Evolutionary conservation across 2,888 invertebrate genomes (phyloP), one percentile per base, ranked within the genome.

Genomic region (Thelaira solivaga): DNA sequence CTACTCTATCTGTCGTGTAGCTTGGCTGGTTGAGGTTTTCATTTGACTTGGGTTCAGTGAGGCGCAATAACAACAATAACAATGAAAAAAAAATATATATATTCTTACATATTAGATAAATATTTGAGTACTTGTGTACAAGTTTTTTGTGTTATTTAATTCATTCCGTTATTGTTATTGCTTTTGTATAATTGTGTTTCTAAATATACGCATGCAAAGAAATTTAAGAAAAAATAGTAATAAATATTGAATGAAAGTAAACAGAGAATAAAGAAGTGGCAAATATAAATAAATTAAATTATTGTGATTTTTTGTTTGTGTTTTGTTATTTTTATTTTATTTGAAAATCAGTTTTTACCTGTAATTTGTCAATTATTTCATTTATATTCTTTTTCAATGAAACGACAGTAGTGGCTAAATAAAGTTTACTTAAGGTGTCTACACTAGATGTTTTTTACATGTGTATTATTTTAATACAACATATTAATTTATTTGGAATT

Each of bases 51-150:
- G 57, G 45, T 10, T 31, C 26, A 16, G 64, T 13, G 20, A 18
- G 26, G 31, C 16, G 20, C 13, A 55, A 41, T 31, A 69, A 59
- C 55, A 61, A 34, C 31, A 61, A 49, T 22, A 57, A 10, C 51
- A 71, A 24, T 18, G 51, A 4, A 31, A 62, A 55, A 34, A 47
- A 31, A 55, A 73, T n/a, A n/a, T n/a, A n/a, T n/a, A n/a, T n/a
- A n/a, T n/a, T n/a, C n/a, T n/a, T n/a, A 69, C 61, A 74, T 69
- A 51, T 53, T 78, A 53, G 69, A 69, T 74, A 74, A 61, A 74
- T 78, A 74, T 78, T 78, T 65, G 74, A 59, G 65, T 74, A 74
- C 51, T 69, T 53, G 59, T 74, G 74, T 69, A 59, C 43, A 59
- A 78, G 61, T 76, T 53, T 59, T 36, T 47, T 61, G 45, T 61